Percentiles rank a stretch among this genome's conserved stretches.
Evolutionary conservation across 2,113 vertebrate genomes (phyloP).

Genomic region (Laticauda laticaudata): DNA sequence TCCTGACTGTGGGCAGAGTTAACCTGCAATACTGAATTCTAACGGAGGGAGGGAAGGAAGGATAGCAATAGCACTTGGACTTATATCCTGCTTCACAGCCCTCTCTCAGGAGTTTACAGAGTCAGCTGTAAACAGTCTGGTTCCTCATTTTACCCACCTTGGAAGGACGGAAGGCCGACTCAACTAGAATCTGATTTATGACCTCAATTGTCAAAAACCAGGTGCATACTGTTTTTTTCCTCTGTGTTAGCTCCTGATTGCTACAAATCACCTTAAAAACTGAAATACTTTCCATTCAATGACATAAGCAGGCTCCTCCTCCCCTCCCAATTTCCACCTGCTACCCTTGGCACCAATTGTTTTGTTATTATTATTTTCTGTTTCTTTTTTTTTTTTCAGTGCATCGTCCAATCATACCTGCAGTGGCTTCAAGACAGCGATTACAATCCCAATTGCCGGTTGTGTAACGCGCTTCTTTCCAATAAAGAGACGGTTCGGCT

Average conservation of each 20-base stretch:
- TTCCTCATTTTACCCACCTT: no score
- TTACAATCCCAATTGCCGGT: slow-evolving; percentile 85
- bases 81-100: no score
- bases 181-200: neutral
- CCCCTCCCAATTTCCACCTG: neutral
- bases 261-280: neutral
- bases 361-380: neutral
- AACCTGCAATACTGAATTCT: no score
- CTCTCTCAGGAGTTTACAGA: no score
- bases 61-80: no score
- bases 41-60: no score
- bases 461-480: slow-evolving; percentile 77
- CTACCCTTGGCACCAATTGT: neutral
- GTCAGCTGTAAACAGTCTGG: no score
- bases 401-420: slow-evolving; percentile 90
- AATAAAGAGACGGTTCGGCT: slow-evolving; percentile 82
- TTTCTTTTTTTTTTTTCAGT: slow-evolving; percentile 61
- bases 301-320: neutral
- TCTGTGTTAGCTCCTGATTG: neutral
- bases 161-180: neutral
- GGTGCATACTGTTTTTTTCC: neutral
- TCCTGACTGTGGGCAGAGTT: no score
- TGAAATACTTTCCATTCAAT: neutral
- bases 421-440: slow-evolving; percentile 95
- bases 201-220: neutral